A percentile compares a stretch with the other conserved stretches of the same genome.
phyloP scores from a whole-genome alignment of 2,797 vertebrate species.

The Pipistrellus kuhlii region DNA sequence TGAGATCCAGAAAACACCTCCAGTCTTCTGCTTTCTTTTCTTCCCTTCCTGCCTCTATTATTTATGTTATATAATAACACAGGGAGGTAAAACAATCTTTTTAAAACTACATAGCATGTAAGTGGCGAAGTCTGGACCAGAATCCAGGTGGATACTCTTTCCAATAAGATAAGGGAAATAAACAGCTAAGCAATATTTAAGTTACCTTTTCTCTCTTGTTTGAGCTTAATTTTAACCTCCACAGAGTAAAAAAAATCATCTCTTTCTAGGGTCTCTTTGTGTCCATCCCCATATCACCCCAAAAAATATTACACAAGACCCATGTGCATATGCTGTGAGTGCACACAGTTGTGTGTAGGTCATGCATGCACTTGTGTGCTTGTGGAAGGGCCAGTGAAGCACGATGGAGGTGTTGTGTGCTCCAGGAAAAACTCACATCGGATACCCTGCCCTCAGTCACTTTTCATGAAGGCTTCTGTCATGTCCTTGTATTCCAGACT shows the following conservation, averaged over 20 bases:
- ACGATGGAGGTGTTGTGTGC: not conserved
- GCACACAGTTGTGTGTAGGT: not conserved
- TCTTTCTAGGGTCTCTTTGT: not conserved
- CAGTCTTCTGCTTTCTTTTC: not conserved
- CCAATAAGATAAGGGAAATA: not conserved
- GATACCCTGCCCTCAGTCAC: not conserved
- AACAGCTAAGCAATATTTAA: not conserved
- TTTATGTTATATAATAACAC: slow-evolving; percentile 34
- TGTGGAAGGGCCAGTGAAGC: not conserved
- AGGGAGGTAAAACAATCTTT: slow-evolving; percentile 35
- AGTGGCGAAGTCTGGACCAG: not conserved
- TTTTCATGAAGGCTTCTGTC: slow-evolving; percentile 51
- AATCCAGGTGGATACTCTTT: slow-evolving; percentile 5
- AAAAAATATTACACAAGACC: not conserved
- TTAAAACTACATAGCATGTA: slow-evolving; percentile 19
- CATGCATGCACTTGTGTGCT: not conserved
- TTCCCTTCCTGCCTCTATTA: slow-evolving; percentile 43
- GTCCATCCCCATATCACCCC: not conserved
- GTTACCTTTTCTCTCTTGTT: slow-evolving; percentile 49
- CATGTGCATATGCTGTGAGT: not conserved
- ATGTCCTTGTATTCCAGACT: slow-evolving; percentile 64
- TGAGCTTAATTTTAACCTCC: slow-evolving; percentile 24
- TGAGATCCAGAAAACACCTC: not conserved
- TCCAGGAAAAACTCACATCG: not conserved
- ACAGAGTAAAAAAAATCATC: not conserved